A percentile compares a stretch with the other conserved stretches of the same genome.
Evolutionary conservation across 2,797 vertebrate genomes (phyloP).

Genomic region (Pogonophryne albipinna): DNA sequence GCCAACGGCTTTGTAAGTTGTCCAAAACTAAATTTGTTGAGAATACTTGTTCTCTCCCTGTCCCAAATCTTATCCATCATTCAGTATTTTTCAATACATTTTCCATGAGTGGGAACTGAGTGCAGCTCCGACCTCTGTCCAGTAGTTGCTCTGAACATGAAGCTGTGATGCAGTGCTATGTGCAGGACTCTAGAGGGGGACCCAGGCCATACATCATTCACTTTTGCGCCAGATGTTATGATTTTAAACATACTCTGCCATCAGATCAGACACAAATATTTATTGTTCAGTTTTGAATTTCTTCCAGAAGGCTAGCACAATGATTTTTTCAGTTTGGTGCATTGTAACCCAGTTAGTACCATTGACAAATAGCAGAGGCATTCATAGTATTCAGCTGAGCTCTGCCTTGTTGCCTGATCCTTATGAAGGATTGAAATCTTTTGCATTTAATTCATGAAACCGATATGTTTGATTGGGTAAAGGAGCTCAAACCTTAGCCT

Average conservation of each 20-base stretch:
- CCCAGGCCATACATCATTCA: constrained; percentile 29
- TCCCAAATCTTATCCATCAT: constrained; percentile 11
- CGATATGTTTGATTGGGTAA: constrained; percentile 52
- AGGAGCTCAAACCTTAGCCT: constrained; percentile 35
- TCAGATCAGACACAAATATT: constrained; percentile 24
- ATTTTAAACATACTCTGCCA: constrained; percentile 41
- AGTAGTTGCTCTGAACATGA: constrained; percentile 40
- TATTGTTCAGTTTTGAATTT: constrained; percentile 31
- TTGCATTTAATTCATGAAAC: constrained; percentile 63
- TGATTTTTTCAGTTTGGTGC: constrained; percentile 31
- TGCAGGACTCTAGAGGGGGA: constrained; percentile 55
- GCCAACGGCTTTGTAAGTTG: constrained; percentile 93
- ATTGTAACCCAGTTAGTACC: constrained; percentile 45
- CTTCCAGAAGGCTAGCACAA: constrained; percentile 18
- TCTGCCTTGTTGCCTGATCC: constrained; percentile 41
- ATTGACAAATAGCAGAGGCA: constrained; percentile 29
- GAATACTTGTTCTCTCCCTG: background rate
- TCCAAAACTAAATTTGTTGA: background rate
- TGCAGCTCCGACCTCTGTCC: constrained; percentile 41
- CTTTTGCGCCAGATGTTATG: background rate
- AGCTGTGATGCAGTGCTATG: constrained; percentile 42
- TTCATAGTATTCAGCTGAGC: constrained; percentile 52
- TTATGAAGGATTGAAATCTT: constrained; percentile 10
- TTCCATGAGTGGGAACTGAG: constrained; percentile 27
- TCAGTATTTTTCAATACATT: constrained; percentile 17